Evolutionary conservation across 2,888 invertebrate genomes (phyloP).

Genomic region (Drepana falcataria): DNA sequence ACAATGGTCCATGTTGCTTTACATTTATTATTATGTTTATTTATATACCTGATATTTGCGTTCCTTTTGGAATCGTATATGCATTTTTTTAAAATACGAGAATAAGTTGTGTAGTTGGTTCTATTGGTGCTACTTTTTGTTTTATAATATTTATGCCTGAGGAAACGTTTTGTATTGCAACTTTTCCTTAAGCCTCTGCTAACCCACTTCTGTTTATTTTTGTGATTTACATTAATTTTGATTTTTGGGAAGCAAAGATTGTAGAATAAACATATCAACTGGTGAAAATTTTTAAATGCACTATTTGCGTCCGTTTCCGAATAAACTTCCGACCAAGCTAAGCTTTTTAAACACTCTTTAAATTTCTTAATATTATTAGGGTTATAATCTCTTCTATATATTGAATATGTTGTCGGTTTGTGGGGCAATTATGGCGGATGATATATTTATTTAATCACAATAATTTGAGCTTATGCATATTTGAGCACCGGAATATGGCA

Average conservation of each 20-base stretch:
- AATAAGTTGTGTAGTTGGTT: slow-evolving; percentile 4
- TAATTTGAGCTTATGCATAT: too few relatives aligned
- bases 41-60: slow-evolving; percentile 5
- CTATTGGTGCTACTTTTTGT: slow-evolving; percentile 2
- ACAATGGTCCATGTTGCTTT: slow-evolving; percentile 5
- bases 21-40: slow-evolving; percentile 4
- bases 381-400: slow-evolving; percentile 4
- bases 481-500: too few relatives aligned
- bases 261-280: background rate
- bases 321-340: slow-evolving; percentile 4
- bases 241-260: slow-evolving; percentile 3
- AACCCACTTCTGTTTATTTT: slow-evolving; percentile 4
- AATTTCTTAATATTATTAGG: slow-evolving; percentile 6
- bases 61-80: slow-evolving; percentile 6
- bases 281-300: background rate
- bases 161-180: slow-evolving; percentile 5
- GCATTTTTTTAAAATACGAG: slow-evolving; percentile 5
- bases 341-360: slow-evolving; percentile 1
- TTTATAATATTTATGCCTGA: slow-evolving; percentile 6
- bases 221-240: slow-evolving; percentile 2
- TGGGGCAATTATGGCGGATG: background rate
- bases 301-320: background rate
- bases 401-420: background rate
- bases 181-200: slow-evolving; percentile 5
- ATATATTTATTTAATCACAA: too few relatives aligned